phyloP scores from a whole-genome alignment of 2,797 vertebrate genomes.

The Todus mexicanus region DNA sequence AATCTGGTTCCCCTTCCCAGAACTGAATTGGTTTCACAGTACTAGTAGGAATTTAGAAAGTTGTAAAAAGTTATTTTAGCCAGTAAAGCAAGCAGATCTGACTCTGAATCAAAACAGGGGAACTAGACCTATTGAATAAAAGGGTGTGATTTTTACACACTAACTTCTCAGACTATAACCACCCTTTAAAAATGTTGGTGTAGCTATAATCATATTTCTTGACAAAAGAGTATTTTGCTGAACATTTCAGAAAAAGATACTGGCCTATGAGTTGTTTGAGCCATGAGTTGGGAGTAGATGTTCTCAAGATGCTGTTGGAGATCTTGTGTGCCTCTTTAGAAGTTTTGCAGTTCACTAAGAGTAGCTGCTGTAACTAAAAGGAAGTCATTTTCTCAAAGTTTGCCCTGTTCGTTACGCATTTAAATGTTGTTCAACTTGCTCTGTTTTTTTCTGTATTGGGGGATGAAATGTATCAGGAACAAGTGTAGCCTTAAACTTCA shows the following conservation, averaged over 20 bases:
- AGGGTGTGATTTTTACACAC: slow-evolving; percentile 49
- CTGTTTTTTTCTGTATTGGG: neutral
- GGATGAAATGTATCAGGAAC: neutral
- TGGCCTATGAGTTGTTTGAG: neutral
- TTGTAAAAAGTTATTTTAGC: slow-evolving; percentile 55
- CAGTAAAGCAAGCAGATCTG: slow-evolving; percentile 13
- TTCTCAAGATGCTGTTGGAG: neutral
- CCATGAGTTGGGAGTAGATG: neutral
- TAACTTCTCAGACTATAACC: slow-evolving; percentile 39
- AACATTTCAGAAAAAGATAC: neutral
- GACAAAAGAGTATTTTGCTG: neutral
- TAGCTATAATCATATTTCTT: slow-evolving; percentile 22
- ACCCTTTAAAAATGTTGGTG: slow-evolving; percentile 23
- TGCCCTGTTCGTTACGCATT: neutral
- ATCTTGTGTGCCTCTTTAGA: neutral
- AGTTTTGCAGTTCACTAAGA: neutral
- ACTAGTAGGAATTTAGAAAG: slow-evolving; percentile 51
- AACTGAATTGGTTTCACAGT: slow-evolving; percentile 45
- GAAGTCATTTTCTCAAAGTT: neutral
- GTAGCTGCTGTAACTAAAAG: neutral
- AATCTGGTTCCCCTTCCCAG: slow-evolving; percentile 38
- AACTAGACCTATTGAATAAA: slow-evolving; percentile 23
- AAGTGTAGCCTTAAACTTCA: neutral
- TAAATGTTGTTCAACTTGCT: neutral
- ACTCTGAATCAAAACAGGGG: slow-evolving; percentile 23